A percentile compares a stretch with the other conserved stretches of the same genome.
Evolutionary conservation across 2,888 invertebrate genomes (phyloP).

Genomic region (Leptopilina myrica): DNA sequence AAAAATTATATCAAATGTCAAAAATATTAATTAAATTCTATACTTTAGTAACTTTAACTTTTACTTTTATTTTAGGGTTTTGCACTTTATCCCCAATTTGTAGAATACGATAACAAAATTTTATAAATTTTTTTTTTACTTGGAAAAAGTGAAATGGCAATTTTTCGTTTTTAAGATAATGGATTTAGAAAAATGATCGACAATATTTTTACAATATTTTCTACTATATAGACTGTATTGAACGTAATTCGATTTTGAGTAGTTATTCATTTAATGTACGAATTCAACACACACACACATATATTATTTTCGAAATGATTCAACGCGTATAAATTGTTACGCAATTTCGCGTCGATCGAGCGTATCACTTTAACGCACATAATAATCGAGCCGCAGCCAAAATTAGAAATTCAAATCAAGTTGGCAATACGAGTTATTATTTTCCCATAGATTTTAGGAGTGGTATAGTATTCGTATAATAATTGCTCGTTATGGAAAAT

Average conservation of each 20-base stretch:
- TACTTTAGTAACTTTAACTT: no score
- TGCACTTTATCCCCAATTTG: no score
- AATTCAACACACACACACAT: background rate
- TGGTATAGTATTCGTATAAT: background rate
- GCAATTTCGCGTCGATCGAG: constrained; percentile 33
- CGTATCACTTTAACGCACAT: constrained; percentile 37
- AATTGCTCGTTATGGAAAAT: constrained; percentile 25
- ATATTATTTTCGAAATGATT: background rate
- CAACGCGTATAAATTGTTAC: constrained; percentile 23
- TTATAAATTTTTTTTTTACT: no score
- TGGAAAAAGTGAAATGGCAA: no score
- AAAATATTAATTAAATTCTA: no score
- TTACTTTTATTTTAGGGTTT: no score
- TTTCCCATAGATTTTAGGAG: constrained; percentile 21
- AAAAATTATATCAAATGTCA: no score
- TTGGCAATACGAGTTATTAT: constrained; percentile 23
- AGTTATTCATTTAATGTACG: background rate
- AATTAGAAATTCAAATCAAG: constrained; percentile 39
- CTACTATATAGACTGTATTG: no score
- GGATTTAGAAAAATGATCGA: no score
- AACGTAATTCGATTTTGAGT: constrained; percentile 26
- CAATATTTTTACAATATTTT: no score
- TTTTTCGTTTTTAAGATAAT: no score
- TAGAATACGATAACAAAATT: no score
- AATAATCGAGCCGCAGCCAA: constrained; percentile 25